Base-by-base conservation (phyloP, 2,797 vertebrate species). In the Coregonus ussuriensis region DNA sequence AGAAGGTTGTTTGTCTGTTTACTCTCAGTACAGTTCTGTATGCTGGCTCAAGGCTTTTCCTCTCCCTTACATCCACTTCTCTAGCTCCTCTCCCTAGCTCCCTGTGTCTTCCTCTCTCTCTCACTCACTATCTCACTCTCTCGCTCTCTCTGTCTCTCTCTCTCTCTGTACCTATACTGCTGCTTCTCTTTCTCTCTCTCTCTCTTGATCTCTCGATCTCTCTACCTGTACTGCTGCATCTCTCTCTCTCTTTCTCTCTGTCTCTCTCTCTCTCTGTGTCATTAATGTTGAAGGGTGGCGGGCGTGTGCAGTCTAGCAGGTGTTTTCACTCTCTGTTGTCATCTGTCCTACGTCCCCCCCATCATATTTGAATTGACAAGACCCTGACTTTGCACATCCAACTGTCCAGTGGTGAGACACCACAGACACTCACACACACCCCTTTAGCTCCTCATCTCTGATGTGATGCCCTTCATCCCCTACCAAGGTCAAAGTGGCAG, bases 261-360 rank as follows among this genome's bases (percentile, higher is more conserved):
- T 67, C 62, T 63, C 52, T 54, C 75, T 79, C 62, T 68, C 41
- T 54, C 66, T 37, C 71, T 53, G 47, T 77, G 62, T 79, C 69
- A 79, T 85, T 82, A 82, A 81, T 74, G 63, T 21, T 76, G 86
- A 88, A 85, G 78, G 77, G 72, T 77, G 77, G 75, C 73, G 79
- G 80, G 83, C 76, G 72, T 77, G 74, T 56, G 66, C 77, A 86
- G 84, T 88, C 83, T 47, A 85, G 62, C 72, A 87, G 84, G 84
- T 88, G 79, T 88, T 89, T 88, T 82, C 78, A 83, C 81, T 71
- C 79, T 74, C 72, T 73, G 77, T 80, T 79, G 84, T 77, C 79
- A 69, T 33, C 74, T 47, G n/a, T 76, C 66, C 35, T 47, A 47
- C 35, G 59, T 14, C 9, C 72, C 63, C 76, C 79, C 78, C 80